Percentiles rank a stretch among this genome's conserved stretches.
phyloP scores from a whole-genome alignment of 1,140 invertebrate species.

The Lithobius niger region DNA sequence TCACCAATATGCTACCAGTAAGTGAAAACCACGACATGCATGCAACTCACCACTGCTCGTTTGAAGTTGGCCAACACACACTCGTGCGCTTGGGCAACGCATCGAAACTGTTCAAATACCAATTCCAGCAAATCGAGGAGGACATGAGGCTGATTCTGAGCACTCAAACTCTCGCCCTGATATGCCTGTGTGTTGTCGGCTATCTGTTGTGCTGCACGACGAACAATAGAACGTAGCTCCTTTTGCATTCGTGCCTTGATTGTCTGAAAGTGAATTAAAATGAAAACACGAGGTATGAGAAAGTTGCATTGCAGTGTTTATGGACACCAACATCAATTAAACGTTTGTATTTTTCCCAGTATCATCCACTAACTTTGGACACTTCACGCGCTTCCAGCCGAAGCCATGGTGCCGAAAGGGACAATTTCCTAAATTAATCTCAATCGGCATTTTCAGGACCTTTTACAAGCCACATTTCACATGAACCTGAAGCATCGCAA shows the following conservation, averaged over 20 bases:
- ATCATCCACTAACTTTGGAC: too few relatives aligned
- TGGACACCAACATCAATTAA: too few relatives aligned
- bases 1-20: too few relatives aligned
- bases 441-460: too few relatives aligned
- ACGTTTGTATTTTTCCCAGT: too few relatives aligned
- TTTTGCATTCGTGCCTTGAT: constrained; percentile 67
- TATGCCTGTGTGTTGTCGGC: constrained; percentile 31
- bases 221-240: constrained; percentile 60
- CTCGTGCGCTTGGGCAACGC: constrained; percentile 52
- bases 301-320: too few relatives aligned
- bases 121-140: constrained; percentile 33
- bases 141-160: constrained; percentile 14
- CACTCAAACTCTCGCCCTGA: neutral
- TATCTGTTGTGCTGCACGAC: constrained; percentile 59
- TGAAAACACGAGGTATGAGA: neutral
- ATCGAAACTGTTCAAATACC: constrained; percentile 58
- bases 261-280: constrained; percentile 38
- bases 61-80: constrained; percentile 39
- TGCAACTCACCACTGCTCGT: constrained; percentile 14
- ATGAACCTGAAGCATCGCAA: too few relatives aligned
- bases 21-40: too few relatives aligned
- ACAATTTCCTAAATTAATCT: too few relatives aligned
- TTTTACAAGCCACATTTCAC: too few relatives aligned
- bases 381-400: too few relatives aligned
- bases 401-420: too few relatives aligned